A percentile compares a stretch with the other conserved stretches of the same genome.
Conservation (phyloP, 2,888 invertebrate genomes). For the Therioaphis trifolii region DNA sequence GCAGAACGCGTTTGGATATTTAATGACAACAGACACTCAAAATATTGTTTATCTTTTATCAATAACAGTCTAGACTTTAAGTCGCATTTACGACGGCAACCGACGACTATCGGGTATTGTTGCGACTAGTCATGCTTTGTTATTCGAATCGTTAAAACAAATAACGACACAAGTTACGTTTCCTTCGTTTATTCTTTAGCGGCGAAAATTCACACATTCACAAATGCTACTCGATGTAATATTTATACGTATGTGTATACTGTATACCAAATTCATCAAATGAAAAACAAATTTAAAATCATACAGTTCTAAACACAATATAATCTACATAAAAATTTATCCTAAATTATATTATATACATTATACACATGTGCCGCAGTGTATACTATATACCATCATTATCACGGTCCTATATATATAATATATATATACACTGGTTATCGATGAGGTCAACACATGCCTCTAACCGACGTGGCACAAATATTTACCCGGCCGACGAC, state of each 20-base stretch:
- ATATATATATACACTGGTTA: not conserved
- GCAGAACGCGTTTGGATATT: not conserved
- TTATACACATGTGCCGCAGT: too few relatives aligned
- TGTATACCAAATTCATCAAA: too few relatives aligned
- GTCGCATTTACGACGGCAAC: conserved; percentile 15
- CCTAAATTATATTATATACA: not conserved
- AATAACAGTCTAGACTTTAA: conserved; percentile 25
- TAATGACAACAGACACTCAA: not conserved
- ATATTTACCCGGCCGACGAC: conserved; percentile 46
- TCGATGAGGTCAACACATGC: conserved; percentile 47
- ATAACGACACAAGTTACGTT: too few relatives aligned
- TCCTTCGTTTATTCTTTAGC: too few relatives aligned
- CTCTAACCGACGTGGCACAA: conserved; percentile 37
- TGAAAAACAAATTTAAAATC: too few relatives aligned
- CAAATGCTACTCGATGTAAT: too few relatives aligned
- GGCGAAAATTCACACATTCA: not conserved
- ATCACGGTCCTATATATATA: not conserved
- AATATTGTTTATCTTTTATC: not conserved
- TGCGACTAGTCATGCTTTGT: not conserved
- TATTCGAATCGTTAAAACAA: not conserved
- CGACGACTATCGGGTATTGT: not conserved
- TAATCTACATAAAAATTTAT: not conserved
- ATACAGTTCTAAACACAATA: not conserved
- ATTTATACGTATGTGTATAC: too few relatives aligned
- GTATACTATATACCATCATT: not conserved